Percentiles rank a stretch among this genome's conserved stretches.
Evolutionary conservation across 2,888 invertebrate species (phyloP).

Genomic region (Xanthia togata): DNA sequence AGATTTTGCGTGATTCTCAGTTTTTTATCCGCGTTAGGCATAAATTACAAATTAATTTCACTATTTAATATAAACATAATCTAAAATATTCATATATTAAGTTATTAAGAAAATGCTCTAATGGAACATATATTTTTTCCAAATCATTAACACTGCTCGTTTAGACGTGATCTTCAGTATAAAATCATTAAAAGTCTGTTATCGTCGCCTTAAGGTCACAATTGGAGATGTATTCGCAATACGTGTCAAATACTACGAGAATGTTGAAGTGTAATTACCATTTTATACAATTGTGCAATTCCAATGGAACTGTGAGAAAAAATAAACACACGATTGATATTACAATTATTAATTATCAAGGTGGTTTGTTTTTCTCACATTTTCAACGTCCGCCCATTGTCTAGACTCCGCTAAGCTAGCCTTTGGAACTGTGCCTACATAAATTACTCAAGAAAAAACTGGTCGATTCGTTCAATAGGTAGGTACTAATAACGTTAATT

Average conservation of each 20-base stretch:
- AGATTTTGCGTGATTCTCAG: no score
- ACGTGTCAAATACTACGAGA: conserved; percentile 59
- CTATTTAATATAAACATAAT: no score
- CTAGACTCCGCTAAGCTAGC: conserved; percentile 59
- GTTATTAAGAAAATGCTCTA: no score
- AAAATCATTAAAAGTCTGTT: no score
- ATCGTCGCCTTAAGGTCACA: conserved; percentile 69
- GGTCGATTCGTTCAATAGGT: conserved; percentile 69
- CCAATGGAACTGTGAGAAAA: conserved; percentile 66
- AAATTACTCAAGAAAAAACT: conserved; percentile 71
- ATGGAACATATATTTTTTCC: no score
- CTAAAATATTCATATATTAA: no score
- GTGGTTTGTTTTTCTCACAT: conserved; percentile 79
- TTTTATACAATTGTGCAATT: conserved; percentile 65
- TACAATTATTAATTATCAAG: conserved; percentile 71
- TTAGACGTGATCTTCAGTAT: no score
- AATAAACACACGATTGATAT: conserved; percentile 70
- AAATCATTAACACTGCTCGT: no score
- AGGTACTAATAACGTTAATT: conserved; percentile 73
- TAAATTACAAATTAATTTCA: no score
- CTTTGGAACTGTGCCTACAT: conserved; percentile 70
- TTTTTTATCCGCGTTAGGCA: no score
- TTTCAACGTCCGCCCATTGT: conserved; percentile 86
- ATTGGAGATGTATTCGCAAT: conserved; percentile 64
- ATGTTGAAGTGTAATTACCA: conserved; percentile 66